Evolutionary conservation across 2,888 invertebrate species (phyloP).

Genomic region (Dynastes hyllus): DNA sequence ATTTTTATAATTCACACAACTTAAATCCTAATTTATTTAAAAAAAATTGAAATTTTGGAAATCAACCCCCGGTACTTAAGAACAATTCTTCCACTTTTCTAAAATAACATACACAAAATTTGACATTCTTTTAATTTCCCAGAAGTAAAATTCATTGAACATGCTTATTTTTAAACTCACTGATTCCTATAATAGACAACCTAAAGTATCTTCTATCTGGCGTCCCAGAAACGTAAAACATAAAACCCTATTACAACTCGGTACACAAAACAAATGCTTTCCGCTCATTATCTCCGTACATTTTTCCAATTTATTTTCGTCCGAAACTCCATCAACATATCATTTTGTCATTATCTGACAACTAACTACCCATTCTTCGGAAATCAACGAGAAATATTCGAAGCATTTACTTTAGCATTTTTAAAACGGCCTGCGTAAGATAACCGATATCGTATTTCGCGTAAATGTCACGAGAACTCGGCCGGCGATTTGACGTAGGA

Average conservation of each 20-base stretch:
- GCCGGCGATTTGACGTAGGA: constrained; percentile 49
- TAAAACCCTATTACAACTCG: not conserved
- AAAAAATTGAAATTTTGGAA: no score
- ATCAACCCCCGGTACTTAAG: no score
- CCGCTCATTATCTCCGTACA: not conserved
- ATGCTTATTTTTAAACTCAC: no score
- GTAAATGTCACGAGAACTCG: constrained; percentile 50
- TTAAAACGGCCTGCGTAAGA: constrained; percentile 38
- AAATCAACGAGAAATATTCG: constrained; percentile 14
- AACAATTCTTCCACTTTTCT: no score
- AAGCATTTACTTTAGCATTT: constrained; percentile 23
- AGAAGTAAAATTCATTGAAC: no score
- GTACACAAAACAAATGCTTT: not conserved
- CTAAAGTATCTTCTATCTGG: no score
- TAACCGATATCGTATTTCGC: constrained; percentile 49
- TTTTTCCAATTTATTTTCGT: constrained; percentile 5
- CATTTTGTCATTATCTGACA: constrained; percentile 10
- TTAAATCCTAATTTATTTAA: no score
- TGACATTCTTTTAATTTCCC: no score
- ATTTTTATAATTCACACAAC: no score
- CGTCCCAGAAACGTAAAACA: no score
- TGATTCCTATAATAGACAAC: no score
- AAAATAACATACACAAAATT: no score
- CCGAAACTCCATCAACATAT: not conserved
- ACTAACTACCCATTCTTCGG: constrained; percentile 14